Conservation (phyloP, 2,113 vertebrate genomes). For the Zosterops hypoxanthus region DNA sequence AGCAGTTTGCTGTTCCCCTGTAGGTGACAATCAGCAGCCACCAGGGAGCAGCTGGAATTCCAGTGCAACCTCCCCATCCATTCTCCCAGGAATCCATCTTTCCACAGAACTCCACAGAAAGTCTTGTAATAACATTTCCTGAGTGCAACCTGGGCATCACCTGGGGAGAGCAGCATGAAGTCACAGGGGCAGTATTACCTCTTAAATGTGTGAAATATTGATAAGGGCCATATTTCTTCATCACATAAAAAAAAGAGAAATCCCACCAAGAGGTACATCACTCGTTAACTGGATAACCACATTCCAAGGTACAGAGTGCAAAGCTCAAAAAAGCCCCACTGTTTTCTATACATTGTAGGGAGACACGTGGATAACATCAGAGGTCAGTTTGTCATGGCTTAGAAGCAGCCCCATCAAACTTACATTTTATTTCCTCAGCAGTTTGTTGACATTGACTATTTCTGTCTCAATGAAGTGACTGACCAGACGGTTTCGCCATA, state of each 20-base stretch:
- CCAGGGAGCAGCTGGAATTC: conserved; percentile 44
- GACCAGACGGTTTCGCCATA: conserved; percentile 56
- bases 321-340: background rate
- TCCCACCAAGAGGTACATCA: conserved; percentile 11
- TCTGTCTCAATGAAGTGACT: conserved; percentile 43
- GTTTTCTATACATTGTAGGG: background rate
- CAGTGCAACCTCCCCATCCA: background rate
- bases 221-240: conserved; percentile 56
- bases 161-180: conserved; percentile 57
- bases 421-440: conserved; percentile 56
- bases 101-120: conserved; percentile 68
- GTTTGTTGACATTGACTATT: conserved; percentile 52
- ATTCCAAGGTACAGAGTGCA: background rate
- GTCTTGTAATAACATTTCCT: conserved; percentile 75
- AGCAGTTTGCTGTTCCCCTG: background rate
- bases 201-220: conserved; percentile 72
- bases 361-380: background rate
- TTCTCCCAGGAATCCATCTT: conserved; percentile 57
- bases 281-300: background rate
- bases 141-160: conserved; percentile 67
- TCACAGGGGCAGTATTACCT: conserved; percentile 51
- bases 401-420: conserved; percentile 64
- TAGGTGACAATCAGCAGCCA: background rate
- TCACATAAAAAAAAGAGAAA: background rate
- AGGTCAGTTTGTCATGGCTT: background rate